Conservation (phyloP, 2,797 vertebrate species). For the Poecilia velifera region DNA sequence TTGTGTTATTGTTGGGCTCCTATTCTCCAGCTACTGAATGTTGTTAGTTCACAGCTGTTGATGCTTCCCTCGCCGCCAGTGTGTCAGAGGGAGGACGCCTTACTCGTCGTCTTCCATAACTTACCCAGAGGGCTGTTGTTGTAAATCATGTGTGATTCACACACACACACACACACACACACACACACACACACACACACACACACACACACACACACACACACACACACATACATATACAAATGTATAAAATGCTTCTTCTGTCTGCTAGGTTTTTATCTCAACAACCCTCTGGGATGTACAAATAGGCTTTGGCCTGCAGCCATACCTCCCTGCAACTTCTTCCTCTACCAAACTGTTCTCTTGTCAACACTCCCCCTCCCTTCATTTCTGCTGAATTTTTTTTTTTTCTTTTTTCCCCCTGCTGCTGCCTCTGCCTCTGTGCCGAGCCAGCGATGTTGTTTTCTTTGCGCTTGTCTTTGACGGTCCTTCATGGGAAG, state of each 20-base stretch:
- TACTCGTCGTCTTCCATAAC: constrained; percentile 54
- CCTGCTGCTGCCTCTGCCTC: constrained; percentile 48
- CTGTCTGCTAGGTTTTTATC: constrained; percentile 77
- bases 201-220: too few relatives aligned
- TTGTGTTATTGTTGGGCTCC: constrained; percentile 62
- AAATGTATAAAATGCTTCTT: constrained; percentile 71
- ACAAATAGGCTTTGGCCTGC: constrained; percentile 77
- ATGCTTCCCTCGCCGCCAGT: constrained; percentile 56
- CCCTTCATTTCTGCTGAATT: constrained; percentile 9
- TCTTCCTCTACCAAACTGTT: constrained; percentile 71
- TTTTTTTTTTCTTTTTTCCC: constrained; percentile 12
- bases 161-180: constrained; percentile 4
- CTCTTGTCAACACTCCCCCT: constrained; percentile 73
- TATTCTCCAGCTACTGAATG: constrained; percentile 60
- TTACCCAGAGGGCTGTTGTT: constrained; percentile 67
- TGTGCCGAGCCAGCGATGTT: constrained; percentile 63
- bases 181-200: neutral
- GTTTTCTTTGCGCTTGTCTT: constrained; percentile 75
- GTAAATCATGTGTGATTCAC: constrained; percentile 81
- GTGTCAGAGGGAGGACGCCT: constrained; percentile 60
- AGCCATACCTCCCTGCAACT: constrained; percentile 81
- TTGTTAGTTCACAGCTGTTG: constrained; percentile 59
- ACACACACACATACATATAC: neutral
- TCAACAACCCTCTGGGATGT: constrained; percentile 71
- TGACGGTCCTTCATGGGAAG: constrained; percentile 79